phyloP scores from a whole-genome alignment of 2,113 vertebrate species.

The Tauraco erythrolophus region DNA sequence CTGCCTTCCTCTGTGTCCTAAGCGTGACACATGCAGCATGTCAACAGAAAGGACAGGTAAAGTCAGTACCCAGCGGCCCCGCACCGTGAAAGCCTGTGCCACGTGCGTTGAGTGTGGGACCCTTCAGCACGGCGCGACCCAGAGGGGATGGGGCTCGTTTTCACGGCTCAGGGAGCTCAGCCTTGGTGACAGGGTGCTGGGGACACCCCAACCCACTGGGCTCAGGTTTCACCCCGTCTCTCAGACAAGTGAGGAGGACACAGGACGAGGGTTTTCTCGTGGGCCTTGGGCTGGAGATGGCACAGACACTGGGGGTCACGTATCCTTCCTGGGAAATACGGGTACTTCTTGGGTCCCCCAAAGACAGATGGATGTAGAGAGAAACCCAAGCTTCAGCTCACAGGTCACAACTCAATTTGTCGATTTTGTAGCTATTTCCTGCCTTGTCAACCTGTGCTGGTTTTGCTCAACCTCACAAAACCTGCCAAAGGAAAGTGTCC shows the following conservation, averaged over 20 bases:
- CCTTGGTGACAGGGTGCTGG: not conserved
- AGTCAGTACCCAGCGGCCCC: conserved; percentile 22
- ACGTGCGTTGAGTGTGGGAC: accelerated
- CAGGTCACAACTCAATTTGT: not conserved
- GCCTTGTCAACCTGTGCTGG: not conserved
- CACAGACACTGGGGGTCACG: not conserved
- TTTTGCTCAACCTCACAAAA: not conserved
- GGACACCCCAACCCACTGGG: not conserved
- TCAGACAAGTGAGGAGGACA: not conserved
- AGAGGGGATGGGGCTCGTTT: too few species aligned
- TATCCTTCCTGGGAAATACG: not conserved
- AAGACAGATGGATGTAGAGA: not conserved
- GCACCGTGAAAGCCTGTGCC: not conserved
- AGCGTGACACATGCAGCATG: conserved; percentile 79
- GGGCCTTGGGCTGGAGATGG: not conserved
- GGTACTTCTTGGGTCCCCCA: not conserved
- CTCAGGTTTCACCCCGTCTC: not conserved
- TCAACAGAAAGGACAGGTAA: conserved; percentile 73
- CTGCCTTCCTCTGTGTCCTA: conserved; percentile 97
- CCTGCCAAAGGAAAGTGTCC: not conserved
- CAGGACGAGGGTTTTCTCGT: not conserved
- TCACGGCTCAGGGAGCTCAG: not conserved
- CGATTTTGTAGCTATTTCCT: not conserved
- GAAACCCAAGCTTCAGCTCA: not conserved
- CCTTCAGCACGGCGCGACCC: accelerated